A percentile compares a stretch with the other conserved stretches of the same genome.
phyloP scores from a whole-genome alignment of 2,113 vertebrate species.

The Motacilla alba region DNA sequence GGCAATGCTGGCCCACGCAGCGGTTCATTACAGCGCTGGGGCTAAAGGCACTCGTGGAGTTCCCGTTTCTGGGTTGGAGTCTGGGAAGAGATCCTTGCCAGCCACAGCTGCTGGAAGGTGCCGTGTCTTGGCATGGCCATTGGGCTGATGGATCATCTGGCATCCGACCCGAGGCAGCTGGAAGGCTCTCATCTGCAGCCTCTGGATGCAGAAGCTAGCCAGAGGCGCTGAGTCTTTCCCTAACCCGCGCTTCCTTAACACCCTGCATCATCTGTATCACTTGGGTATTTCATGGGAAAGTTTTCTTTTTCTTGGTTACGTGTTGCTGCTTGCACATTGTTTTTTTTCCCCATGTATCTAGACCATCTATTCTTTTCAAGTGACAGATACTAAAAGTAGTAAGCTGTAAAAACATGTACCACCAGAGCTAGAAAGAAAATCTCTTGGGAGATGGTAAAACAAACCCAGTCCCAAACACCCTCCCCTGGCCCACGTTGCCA shows the following conservation, averaged over 20 bases:
- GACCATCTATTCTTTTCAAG: conserved; percentile 64
- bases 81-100: background rate
- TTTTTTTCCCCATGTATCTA: conserved; percentile 10
- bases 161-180: background rate
- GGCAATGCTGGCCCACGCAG: background rate
- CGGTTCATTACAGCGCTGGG: background rate
- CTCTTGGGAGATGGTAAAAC: conserved; percentile 58
- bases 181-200: background rate
- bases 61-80: background rate
- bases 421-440: conserved; percentile 47
- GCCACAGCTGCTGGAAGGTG: background rate
- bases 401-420: conserved; percentile 65
- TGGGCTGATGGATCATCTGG: background rate
- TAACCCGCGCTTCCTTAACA: background rate
- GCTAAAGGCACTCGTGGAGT: background rate
- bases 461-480: conserved; percentile 25
- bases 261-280: conserved; percentile 1
- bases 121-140: background rate
- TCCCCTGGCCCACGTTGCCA: conserved; percentile 9
- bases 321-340: conserved; percentile 44
- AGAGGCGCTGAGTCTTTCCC: background rate
- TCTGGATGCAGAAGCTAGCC: background rate
- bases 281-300: conserved; percentile 58
- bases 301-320: conserved; percentile 38
- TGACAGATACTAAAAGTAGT: conserved; percentile 61